phyloP scores from a whole-genome alignment of 2,888 invertebrate species.

The Lumbricus terrestris region DNA sequence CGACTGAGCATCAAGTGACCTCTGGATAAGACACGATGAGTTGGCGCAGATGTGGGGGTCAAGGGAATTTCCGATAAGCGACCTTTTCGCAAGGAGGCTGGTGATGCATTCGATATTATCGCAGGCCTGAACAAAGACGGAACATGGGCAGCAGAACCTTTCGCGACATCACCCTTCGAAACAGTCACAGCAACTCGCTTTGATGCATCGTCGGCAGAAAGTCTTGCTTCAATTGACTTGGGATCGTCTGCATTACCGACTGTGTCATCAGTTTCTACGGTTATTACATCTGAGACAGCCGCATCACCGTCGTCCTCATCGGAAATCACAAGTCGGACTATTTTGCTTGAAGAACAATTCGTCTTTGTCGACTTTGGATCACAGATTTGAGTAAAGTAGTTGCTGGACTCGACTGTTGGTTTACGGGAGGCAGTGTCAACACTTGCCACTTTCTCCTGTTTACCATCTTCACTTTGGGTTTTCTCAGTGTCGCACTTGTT shows the following conservation, averaged over 20 bases:
- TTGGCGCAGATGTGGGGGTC: background rate
- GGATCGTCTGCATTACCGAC: background rate
- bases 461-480: background rate
- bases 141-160: background rate
- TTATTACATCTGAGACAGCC: background rate
- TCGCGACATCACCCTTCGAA: background rate
- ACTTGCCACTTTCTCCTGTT: background rate
- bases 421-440: background rate
- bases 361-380: background rate
- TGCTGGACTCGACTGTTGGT: background rate
- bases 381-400: background rate
- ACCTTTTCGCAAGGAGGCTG: background rate
- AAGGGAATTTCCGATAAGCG: background rate
- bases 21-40: background rate
- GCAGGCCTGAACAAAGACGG: background rate
- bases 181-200: background rate
- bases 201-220: background rate
- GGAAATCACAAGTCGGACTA: background rate
- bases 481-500: no score
- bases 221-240: background rate
- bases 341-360: background rate
- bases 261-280: background rate
- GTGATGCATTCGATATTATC: constrained; percentile 3
- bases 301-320: background rate
- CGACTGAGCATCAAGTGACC: background rate